These are phyloP conservation scores for Symphodus melops DNA, from an alignment of 2,113 vertebrate genomes.

Conservation along the genomic window DNA sequence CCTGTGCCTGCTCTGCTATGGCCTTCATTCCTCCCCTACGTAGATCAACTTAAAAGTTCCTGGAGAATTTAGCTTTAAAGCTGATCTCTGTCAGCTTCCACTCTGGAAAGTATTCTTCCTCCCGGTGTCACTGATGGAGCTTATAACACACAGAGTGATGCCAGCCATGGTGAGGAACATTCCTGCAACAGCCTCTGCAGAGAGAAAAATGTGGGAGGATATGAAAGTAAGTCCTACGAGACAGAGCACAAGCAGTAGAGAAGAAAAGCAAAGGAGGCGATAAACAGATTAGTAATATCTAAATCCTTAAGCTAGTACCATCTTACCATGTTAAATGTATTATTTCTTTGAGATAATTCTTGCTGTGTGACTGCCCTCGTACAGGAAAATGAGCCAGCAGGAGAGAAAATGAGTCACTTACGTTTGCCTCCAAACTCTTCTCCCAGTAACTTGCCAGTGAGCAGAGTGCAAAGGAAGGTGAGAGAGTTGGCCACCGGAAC, in stretches of 20 bases:
- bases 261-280: neutral
- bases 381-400: neutral
- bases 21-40: neutral
- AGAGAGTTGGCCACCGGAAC: slow-evolving; percentile 95
- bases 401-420: slow-evolving; percentile 75
- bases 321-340: neutral
- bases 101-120: slow-evolving; percentile 29
- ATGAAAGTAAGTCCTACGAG: neutral
- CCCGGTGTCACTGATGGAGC: slow-evolving; percentile 68
- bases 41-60: slow-evolving; percentile 14
- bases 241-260: neutral
- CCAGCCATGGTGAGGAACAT: slow-evolving; percentile 89
- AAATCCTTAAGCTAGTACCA: neutral
- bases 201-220: slow-evolving; percentile 9
- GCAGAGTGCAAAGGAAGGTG: slow-evolving; percentile 89
- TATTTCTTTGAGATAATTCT: neutral
- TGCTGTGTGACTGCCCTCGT: neutral
- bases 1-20: slow-evolving; percentile 5
- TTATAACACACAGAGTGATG: slow-evolving; percentile 87
- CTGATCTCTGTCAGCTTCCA: slow-evolving; percentile 11
- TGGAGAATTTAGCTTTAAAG: slow-evolving; percentile 9
- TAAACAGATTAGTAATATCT: neutral
- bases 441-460: slow-evolving; percentile 92
- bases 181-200: slow-evolving; percentile 85
- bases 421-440: slow-evolving; percentile 93